Evolutionary conservation across 2,113 vertebrate genomes (phyloP).

Genomic region (Sinocyclocheilus anshuiensis): DNA sequence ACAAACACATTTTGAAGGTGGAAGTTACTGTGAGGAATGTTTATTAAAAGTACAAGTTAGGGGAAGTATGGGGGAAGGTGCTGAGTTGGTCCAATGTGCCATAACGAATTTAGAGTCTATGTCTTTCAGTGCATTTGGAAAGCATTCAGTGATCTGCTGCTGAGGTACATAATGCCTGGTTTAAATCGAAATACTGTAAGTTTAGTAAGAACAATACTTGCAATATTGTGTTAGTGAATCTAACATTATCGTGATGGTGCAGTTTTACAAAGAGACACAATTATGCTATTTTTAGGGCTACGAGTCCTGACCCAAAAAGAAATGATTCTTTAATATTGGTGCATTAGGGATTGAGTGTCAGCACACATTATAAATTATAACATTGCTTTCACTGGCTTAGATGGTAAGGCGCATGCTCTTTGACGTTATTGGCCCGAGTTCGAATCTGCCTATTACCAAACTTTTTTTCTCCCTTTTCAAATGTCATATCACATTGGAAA

Average conservation of each 20-base stretch:
- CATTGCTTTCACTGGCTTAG: no score
- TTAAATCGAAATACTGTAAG: background rate
- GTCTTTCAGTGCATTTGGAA: background rate
- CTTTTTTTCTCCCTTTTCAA: no score
- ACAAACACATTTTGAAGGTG: background rate
- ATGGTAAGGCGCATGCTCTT: no score
- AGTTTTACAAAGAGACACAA: background rate
- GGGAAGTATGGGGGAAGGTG: background rate
- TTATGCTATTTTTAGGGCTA: background rate
- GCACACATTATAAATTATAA: no score
- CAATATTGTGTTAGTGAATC: background rate
- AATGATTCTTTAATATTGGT: no score
- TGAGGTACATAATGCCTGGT: background rate
- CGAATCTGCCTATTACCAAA: no score
- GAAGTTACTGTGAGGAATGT: background rate
- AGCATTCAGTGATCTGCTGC: background rate
- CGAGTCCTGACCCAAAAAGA: background rate
- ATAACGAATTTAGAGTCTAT: constrained; percentile 1
- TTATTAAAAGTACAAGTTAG: background rate
- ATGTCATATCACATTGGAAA: no score
- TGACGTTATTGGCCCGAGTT: no score
- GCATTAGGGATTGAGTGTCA: no score
- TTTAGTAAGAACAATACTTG: background rate
- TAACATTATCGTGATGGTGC: background rate
- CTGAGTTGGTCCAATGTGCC: background rate